phyloP scores from a whole-genome alignment of 2,113 vertebrate species.

The Actenoides lindsayi region DNA sequence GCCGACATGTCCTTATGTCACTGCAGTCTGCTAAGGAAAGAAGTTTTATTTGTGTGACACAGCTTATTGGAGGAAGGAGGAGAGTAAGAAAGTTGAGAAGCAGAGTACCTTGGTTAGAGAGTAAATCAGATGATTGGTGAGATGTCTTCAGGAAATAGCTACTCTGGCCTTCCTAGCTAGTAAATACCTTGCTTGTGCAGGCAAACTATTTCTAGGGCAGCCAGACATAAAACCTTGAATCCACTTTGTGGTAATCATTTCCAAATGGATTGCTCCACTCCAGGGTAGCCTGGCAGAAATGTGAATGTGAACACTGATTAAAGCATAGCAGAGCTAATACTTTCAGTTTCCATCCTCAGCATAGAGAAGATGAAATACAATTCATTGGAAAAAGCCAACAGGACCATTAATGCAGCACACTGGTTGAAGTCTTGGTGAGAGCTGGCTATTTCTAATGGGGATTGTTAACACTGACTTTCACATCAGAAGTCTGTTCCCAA shows the following conservation, averaged over 20 bases:
- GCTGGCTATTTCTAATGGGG: background rate
- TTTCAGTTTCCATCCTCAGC: background rate
- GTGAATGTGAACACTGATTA: background rate
- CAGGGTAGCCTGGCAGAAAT: background rate
- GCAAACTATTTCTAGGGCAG: background rate
- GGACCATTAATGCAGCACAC: background rate
- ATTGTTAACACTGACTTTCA: background rate
- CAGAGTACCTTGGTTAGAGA: background rate
- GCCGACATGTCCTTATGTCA: background rate
- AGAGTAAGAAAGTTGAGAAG: background rate
- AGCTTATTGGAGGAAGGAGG: background rate
- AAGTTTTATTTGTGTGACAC: background rate
- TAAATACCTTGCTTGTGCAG: background rate
- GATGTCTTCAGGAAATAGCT: background rate
- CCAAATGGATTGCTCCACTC: background rate
- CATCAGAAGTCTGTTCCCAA: background rate
- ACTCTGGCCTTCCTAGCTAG: background rate
- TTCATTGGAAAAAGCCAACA: background rate
- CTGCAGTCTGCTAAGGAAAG: background rate
- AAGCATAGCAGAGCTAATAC: background rate
- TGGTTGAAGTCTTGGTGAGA: background rate
- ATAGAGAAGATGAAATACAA: background rate
- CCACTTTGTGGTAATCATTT: background rate
- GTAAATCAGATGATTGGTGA: background rate
- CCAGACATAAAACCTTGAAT: background rate